Conservation (phyloP, 2,113 vertebrate genomes). For the Rhinoderma darwinii region DNA sequence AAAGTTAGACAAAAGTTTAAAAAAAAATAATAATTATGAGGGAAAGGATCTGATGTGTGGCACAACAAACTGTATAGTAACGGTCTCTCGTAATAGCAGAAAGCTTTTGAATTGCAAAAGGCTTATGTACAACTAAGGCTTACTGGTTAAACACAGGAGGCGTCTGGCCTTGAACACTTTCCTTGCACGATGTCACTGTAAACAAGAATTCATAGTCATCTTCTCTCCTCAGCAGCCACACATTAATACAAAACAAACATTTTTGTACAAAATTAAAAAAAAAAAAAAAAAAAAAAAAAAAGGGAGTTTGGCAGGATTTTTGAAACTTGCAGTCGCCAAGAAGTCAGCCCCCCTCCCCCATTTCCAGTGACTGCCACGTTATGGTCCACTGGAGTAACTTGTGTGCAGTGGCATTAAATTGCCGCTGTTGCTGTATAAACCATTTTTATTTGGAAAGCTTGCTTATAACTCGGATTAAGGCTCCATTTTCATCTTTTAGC, state of each 20-base stretch:
- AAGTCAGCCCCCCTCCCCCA: constrained; percentile 66
- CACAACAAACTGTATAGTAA: constrained; percentile 89
- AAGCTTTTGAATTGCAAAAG: constrained; percentile 82
- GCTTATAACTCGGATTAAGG: constrained; percentile 95
- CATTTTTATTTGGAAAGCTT: constrained; percentile 92
- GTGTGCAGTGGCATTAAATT: constrained; percentile 87
- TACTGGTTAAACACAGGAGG: constrained; percentile 98
- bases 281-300: constrained; percentile 71
- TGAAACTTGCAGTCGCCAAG: constrained; percentile 74
- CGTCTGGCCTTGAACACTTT: constrained; percentile 86
- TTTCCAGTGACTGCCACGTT: constrained; percentile 74
- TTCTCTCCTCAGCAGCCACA: constrained; percentile 84
- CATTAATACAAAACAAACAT: constrained; percentile 81
- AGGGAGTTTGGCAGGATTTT: constrained; percentile 82
- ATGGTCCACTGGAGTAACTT: constrained; percentile 80
- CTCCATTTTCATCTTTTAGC: constrained; percentile 99
- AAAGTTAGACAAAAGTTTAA: constrained; percentile 66
- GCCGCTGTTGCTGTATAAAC: constrained; percentile 77
- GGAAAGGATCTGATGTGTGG: constrained; percentile 79
- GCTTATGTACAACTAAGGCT: constrained; percentile 99
- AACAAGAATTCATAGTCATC: constrained; percentile 88
- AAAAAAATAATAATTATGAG: constrained; percentile 66
- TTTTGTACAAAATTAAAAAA: constrained; percentile 70
- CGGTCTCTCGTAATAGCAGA: constrained; percentile 86
- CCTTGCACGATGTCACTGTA: constrained; percentile 86